Percentiles rank a stretch among this genome's conserved stretches.
phyloP scores from a whole-genome alignment of 2,113 vertebrate genomes.

The Protobothrops flavoviridis region DNA sequence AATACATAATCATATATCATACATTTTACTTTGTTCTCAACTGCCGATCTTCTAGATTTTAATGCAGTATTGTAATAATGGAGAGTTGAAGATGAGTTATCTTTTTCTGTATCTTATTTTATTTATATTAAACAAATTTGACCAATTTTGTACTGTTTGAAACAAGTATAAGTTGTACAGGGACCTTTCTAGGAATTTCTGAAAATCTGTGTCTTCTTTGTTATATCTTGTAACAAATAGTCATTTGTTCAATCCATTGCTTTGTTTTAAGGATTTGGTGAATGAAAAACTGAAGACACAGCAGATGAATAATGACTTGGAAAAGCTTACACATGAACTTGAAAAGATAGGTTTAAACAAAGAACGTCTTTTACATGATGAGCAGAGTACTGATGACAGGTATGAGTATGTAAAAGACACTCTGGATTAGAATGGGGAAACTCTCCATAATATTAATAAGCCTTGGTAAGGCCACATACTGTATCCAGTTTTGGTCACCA shows the following conservation, averaged over 20 bases:
- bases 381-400: conserved; percentile 93
- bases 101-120: conserved; percentile 13
- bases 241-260: neutral
- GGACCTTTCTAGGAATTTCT: neutral
- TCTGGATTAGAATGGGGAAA: neutral
- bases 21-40: neutral
- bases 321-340: conserved; percentile 94
- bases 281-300: conserved; percentile 93
- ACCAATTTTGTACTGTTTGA: neutral
- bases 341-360: conserved; percentile 98
- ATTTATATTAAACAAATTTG: neutral
- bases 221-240: neutral
- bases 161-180: neutral
- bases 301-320: conserved; percentile 95
- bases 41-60: neutral
- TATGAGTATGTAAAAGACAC: conserved; percentile 54
- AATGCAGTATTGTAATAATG: neutral
- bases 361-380: conserved; percentile 89
- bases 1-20: neutral
- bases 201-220: neutral
- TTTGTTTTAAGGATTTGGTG: conserved; percentile 86
- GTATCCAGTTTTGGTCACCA: too few relatives aligned
- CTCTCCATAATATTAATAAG: too few relatives aligned
- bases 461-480: too few relatives aligned
- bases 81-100: neutral